Conservation (phyloP, 2,113 vertebrate genomes). For the Struthidea cinerea region DNA sequence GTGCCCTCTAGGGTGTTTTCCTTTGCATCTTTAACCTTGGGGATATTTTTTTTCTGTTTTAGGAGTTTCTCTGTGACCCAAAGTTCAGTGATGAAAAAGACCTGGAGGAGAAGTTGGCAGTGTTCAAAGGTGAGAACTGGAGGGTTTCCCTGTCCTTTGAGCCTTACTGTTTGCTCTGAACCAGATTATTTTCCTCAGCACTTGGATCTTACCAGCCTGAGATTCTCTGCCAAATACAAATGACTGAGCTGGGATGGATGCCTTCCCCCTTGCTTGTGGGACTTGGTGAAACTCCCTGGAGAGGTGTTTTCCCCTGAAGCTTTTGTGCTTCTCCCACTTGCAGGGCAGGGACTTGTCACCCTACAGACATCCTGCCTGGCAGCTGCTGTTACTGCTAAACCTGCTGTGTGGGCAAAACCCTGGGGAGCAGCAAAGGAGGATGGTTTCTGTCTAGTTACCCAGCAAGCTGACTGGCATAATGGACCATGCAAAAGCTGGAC, state of each 20-base stretch:
- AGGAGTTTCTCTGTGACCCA: constrained; percentile 95
- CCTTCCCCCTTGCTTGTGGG: neutral
- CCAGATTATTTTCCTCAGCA: neutral
- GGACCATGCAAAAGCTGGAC: neutral
- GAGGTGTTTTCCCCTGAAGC: neutral
- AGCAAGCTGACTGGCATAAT: neutral
- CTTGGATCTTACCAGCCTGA: neutral
- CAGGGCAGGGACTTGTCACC: neutral
- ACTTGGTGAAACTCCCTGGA: neutral
- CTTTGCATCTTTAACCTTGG: neutral
- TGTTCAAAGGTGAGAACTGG: constrained; percentile 89
- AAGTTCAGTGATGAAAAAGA: constrained; percentile 94
- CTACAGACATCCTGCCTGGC: neutral
- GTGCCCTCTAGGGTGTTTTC: neutral
- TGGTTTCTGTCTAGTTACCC: neutral
- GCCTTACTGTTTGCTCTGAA: neutral
- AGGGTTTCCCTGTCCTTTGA: neutral
- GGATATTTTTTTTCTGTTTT: neutral
- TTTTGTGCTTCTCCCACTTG: neutral
- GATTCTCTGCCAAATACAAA: neutral
- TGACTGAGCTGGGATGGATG: neutral
- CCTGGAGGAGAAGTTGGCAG: constrained; percentile 85
- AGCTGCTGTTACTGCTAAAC: neutral
- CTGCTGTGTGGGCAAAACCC: neutral
- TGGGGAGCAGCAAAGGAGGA: neutral